Evolutionary conservation across 2,797 vertebrate species (phyloP), one percentile per base, ranked within the genome.

Genomic region (Moxostoma hubbsi): DNA sequence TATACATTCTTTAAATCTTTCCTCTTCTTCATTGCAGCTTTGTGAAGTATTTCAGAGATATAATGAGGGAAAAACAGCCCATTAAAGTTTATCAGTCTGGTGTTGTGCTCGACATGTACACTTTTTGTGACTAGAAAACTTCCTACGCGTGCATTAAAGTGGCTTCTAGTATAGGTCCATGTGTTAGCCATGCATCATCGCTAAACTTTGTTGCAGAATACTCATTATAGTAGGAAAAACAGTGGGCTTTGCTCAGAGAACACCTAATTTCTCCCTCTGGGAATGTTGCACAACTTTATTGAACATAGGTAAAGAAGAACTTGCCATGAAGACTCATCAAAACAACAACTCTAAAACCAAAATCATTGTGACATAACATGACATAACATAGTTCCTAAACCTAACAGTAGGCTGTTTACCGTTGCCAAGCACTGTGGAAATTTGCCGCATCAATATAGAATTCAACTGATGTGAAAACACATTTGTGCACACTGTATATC

Each of bases 121-220:
- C 47, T 46, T 18, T 18, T 70, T 61, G 16, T 49, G 70, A 70
- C 70, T 54, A 71, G 49, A 11, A 49, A 49, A 53, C 61, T 70
- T 69, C 36, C 3, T 36, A 36, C 36, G 36, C 16, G 16, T 71
- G 18, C 62, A 54, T 59, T 61, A 18, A 50, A 63, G 18, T 5
- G 1, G 46, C 62, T 63, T 59, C 45, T 58, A 57, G 53, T 10
- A 53, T 47, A 68, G 51, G 63, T 67, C 36, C 51, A 62, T 36
- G 11, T 62, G 55, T 8, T 65, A 61, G 24, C 47, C 67, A 5
- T 61, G 47, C 7, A 6, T 11, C 12, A 2, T 11, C 70, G 53
- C 50, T 12, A 54, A 11, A 11, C 43, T 13, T 47, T 18, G 16
- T 36, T 51, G 66, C 15, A 69, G 18, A 2, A 50, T 65, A 18